phyloP scores from a whole-genome alignment of 2,797 vertebrate species.

The Halcyon badia region DNA sequence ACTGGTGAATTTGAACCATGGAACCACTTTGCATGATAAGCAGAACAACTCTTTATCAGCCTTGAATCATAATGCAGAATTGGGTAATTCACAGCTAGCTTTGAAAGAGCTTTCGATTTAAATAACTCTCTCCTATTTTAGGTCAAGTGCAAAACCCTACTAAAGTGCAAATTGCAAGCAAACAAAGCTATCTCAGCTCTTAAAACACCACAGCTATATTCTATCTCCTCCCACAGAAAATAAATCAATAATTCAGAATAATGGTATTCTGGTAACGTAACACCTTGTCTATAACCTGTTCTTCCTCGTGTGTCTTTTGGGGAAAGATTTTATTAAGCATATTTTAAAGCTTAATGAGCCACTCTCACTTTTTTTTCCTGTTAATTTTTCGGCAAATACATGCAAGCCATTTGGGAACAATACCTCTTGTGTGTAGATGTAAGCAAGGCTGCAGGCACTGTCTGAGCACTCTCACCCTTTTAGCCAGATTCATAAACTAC shows the following conservation, averaged over 20 bases:
- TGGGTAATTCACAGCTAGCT: constrained; percentile 17
- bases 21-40: constrained; percentile 31
- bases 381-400: constrained; percentile 30
- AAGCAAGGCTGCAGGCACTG: not conserved
- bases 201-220: not conserved
- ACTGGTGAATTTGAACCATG: constrained; percentile 25
- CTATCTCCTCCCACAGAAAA: not conserved
- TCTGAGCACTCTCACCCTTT: constrained; percentile 1
- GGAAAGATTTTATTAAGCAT: not conserved
- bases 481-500: constrained; percentile 39
- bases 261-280: not conserved
- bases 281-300: not conserved
- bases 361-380: not conserved
- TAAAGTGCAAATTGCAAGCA: constrained; percentile 8
- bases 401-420: not conserved
- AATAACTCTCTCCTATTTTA: not conserved
- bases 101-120: constrained; percentile 1
- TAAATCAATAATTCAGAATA: constrained; percentile 10
- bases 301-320: not conserved
- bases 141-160: constrained; percentile 28
- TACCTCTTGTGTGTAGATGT: not conserved
- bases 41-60: not conserved
- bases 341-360: constrained; percentile 33
- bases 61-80: constrained; percentile 39
- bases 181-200: not conserved